Conservation (phyloP, 2,888 invertebrate species). For the Entomobrya proxima region DNA sequence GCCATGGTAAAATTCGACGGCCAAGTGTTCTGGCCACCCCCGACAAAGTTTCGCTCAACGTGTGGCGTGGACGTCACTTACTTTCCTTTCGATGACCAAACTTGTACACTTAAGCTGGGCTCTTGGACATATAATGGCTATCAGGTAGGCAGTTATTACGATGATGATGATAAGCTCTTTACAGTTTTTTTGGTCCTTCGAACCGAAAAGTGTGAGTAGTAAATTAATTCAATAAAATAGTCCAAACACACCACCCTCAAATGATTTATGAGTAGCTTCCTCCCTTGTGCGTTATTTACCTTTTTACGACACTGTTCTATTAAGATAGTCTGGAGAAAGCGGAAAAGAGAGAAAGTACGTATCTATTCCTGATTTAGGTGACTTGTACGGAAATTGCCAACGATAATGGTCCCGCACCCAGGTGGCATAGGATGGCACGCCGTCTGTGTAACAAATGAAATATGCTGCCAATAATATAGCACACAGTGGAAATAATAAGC, state of each 20-base stretch:
- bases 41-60: slow-evolving; percentile 80
- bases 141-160: slow-evolving; percentile 55
- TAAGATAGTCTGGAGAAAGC: no score
- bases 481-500: no score
- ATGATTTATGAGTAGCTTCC: neutral
- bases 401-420: neutral
- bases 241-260: neutral
- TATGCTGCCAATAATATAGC: neutral
- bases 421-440: neutral
- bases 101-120: slow-evolving; percentile 78
- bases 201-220: neutral
- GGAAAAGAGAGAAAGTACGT: neutral
- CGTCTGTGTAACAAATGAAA: neutral
- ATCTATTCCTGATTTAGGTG: neutral
- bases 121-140: slow-evolving; percentile 73
- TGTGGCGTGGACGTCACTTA: slow-evolving; percentile 80
- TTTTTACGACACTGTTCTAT: no score
- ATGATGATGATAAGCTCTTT: no score
- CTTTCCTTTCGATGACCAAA: slow-evolving; percentile 81
- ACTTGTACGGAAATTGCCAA: neutral
- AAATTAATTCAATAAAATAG: slow-evolving; percentile 30
- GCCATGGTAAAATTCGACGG: slow-evolving; percentile 80
- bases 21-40: slow-evolving; percentile 81
- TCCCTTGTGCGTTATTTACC: neutral
- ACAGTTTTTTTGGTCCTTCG: neutral